Evolutionary conservation across 2,113 vertebrate species (phyloP).

Genomic region (Gavia stellata): DNA sequence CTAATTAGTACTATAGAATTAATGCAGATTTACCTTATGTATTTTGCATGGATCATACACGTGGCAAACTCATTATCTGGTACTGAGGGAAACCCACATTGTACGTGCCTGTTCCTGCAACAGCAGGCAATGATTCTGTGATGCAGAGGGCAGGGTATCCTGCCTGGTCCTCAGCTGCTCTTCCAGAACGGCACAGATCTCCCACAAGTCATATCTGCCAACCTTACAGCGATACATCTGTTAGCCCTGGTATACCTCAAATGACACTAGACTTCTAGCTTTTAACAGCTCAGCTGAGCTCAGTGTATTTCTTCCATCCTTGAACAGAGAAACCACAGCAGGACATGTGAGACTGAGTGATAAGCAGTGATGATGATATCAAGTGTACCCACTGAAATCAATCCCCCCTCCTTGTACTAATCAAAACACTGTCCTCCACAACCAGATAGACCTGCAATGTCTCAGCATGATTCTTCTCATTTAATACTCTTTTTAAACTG

Average conservation of each 20-base stretch:
- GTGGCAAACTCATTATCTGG: neutral
- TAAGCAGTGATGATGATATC: neutral
- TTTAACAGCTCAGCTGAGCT: neutral
- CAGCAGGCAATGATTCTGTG: neutral
- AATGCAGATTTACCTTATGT: neutral
- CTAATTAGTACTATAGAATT: neutral
- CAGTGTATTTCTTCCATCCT: neutral
- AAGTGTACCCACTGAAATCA: neutral
- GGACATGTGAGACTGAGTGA: neutral
- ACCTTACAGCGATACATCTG: neutral
- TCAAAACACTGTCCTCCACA: conserved; percentile 7
- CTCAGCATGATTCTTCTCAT: neutral
- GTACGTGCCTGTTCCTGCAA: neutral
- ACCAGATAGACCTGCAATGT: neutral
- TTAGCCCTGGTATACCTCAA: neutral
- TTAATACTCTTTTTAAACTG: neutral
- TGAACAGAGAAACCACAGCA: neutral
- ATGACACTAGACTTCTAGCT: neutral
- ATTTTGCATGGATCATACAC: neutral
- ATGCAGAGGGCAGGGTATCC: neutral
- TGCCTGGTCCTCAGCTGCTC: neutral
- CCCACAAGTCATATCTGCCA: neutral
- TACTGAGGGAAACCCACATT: neutral
- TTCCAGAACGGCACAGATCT: neutral
- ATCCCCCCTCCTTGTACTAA: neutral